Evolutionary conservation across 2,888 invertebrate genomes (phyloP), one percentile per base, ranked within the genome.

Genomic region (Caenorhabditis wallacei): DNA sequence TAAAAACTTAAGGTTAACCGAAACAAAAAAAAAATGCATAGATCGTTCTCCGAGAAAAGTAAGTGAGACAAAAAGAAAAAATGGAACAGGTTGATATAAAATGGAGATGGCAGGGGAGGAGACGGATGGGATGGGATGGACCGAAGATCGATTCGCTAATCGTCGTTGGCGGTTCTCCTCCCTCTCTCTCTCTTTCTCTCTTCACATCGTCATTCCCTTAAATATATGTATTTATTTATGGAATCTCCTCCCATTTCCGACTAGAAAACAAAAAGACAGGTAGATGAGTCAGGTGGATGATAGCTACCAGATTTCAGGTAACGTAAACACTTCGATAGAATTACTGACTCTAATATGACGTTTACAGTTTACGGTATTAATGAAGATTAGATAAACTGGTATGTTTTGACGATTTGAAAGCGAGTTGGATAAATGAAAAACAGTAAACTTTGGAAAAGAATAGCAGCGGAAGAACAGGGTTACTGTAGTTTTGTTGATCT

Each of bases 41-140:
- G 59, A 59, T 59, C 54, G 26, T 26, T 54, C 40, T 59, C 40
- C 40, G 59, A 43, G 22, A 40, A 57, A 57, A 35, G 20, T 48
- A 48, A 35, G 48, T 30, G 48, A 64, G 11, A 48, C 35, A 48
- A 11, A 53, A 4, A 18, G 13, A 64, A 51, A 51, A 48, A 64
- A 46, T 51, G 48, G 64, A 64, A 64, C 64, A 64, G 64, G 64
- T 64, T 64, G 48, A 30, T 35, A 46, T 61, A 43, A 61, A 61
- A 61, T 61, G 61, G 61, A 46, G 43, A 63, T 46, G 63, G 63
- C 24, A 63, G 13, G 24, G 40, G 40, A 40, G 13, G 40, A 40
- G 40, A 13, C 5, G 43, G 59, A 20, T 18, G 57, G 57, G 18
- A 37, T 20, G 16, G 43, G 63, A 64, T 64, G 64, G 63, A 46